Evolutionary conservation across 1,140 invertebrate genomes (phyloP).

Genomic region (Globodera rostochiensis): DNA sequence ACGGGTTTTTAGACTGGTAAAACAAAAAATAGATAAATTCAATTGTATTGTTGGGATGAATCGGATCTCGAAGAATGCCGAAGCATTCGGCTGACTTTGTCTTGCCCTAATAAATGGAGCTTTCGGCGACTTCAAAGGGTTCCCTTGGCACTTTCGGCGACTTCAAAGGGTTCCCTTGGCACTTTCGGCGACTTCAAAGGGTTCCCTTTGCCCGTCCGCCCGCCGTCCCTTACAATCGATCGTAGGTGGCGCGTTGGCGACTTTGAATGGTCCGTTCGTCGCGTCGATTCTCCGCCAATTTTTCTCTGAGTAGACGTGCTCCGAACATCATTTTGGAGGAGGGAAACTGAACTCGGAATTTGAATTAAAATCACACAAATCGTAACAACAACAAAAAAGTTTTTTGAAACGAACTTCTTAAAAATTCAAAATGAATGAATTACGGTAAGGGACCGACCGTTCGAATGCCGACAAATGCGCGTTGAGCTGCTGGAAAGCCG

Average conservation of each 20-base stretch:
- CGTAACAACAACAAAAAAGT: not conserved
- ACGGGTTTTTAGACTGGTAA: no score
- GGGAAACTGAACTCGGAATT: slow-evolving; percentile 11
- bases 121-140: no score
- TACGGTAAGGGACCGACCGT: not conserved
- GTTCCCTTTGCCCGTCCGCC: not conserved
- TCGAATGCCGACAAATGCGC: slow-evolving; percentile 26
- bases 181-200: not conserved
- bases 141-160: no score
- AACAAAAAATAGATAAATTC: no score
- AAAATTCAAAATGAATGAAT: not conserved
- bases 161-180: not conserved
- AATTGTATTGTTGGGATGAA: no score
- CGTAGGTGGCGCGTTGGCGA: not conserved
- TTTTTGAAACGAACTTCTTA: not conserved
- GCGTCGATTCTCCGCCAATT: slow-evolving; percentile 14
- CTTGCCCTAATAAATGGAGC: no score
- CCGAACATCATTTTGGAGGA: slow-evolving; percentile 28
- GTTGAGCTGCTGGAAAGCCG: not conserved
- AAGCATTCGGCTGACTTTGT: no score
- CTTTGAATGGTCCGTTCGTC: slow-evolving; percentile 12
- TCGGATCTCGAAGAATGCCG: no score
- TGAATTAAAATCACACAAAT: not conserved
- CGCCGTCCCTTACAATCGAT: slow-evolving; percentile 1
- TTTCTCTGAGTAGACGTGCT: slow-evolving; percentile 3